Percentiles rank a stretch among this genome's conserved stretches.
Conservation (phyloP, 2,888 invertebrate genomes). For the Ceratothoa steindachneri region DNA sequence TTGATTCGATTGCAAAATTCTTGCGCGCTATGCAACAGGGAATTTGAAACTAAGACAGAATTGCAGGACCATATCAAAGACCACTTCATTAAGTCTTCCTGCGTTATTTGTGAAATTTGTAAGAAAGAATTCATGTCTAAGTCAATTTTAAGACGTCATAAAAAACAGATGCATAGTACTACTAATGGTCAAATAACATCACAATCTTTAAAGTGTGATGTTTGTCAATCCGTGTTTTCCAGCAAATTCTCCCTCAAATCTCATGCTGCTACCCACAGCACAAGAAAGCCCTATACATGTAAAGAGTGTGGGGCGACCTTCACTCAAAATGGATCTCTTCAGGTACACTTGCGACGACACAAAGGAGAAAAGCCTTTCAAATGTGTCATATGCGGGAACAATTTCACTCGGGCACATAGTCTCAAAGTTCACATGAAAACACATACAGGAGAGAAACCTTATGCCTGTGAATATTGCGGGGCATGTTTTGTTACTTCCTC, state of each 20-base stretch:
- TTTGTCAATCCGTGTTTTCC: conserved; percentile 36
- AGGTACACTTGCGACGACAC: conserved; percentile 43
- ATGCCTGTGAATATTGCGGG: conserved; percentile 44
- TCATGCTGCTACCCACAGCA: conserved; percentile 38
- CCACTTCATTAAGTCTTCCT: conserved; percentile 36
- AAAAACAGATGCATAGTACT: conserved; percentile 33
- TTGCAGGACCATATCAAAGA: conserved; percentile 45
- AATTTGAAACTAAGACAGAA: conserved; percentile 38
- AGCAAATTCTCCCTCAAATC: conserved; percentile 30
- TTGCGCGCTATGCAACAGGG: conserved; percentile 40
- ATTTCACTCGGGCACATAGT: conserved; percentile 42
- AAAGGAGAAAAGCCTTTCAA: conserved; percentile 45
- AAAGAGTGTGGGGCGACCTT: conserved; percentile 46
- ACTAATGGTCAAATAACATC: conserved; percentile 1
- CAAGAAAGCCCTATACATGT: conserved; percentile 39
- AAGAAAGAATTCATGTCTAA: conserved; percentile 41
- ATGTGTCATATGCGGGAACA: conserved; percentile 41
- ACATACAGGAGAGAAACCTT: conserved; percentile 46
- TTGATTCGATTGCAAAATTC: conserved; percentile 43
- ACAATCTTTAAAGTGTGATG: conserved; percentile 31
- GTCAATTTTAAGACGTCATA: conserved; percentile 37
- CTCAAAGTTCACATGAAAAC: conserved; percentile 47
- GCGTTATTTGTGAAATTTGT: conserved; percentile 32
- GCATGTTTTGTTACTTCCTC: conserved; percentile 46
- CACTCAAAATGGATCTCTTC: conserved; percentile 44